phyloP scores from a whole-genome alignment of 2,888 invertebrate genomes.

The Lasioglossum vierecki region DNA sequence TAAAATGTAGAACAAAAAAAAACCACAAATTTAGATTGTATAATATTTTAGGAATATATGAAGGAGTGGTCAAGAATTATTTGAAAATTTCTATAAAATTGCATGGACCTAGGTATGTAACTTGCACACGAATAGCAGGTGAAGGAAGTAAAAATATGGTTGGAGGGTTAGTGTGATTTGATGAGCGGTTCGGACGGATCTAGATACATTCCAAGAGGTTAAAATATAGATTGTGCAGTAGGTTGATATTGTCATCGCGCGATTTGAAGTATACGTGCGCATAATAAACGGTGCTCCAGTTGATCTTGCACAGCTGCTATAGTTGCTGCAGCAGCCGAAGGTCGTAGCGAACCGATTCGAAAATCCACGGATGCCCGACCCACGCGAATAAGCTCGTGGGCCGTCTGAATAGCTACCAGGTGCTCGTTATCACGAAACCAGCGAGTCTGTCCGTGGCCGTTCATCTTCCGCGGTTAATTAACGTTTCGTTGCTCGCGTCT shows the following conservation, averaged over 20 bases:
- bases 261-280: constrained; percentile 38
- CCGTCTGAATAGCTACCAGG: constrained; percentile 68
- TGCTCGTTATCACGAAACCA: constrained; percentile 62
- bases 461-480: constrained; percentile 54
- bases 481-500: constrained; percentile 21
- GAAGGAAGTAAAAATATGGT: not conserved
- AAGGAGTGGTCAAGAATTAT: not conserved
- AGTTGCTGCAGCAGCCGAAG: constrained; percentile 61
- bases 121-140: too few species aligned
- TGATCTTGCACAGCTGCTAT: constrained; percentile 55
- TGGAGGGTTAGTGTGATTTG: not conserved
- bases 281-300: constrained; percentile 44
- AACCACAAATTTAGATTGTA: not conserved
- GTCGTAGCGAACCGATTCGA: constrained; percentile 70
- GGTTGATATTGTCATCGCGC: constrained; percentile 10
- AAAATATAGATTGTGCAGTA: not conserved
- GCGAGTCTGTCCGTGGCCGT: constrained; percentile 29
- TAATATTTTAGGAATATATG: not conserved
- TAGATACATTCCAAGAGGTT: not conserved
- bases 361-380: constrained; percentile 69
- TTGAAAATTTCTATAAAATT: not conserved
- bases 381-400: constrained; percentile 70
- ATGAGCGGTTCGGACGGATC: not conserved
- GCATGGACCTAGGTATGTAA: not conserved
- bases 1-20: too few species aligned